Evolutionary conservation across 2,888 invertebrate species (phyloP).

Genomic region (Teleiodes luculella): DNA sequence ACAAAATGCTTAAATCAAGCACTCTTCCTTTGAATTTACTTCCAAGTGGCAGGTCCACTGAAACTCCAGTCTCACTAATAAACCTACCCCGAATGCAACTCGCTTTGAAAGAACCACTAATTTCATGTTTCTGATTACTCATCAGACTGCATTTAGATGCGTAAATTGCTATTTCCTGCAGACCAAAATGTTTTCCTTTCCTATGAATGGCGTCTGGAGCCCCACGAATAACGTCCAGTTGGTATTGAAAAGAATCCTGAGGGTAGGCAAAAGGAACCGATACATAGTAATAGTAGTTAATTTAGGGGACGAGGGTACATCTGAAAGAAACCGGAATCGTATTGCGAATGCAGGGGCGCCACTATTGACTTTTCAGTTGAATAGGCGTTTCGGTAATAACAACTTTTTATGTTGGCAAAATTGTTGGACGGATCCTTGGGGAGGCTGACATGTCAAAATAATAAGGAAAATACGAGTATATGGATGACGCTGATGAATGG

Average conservation of each 20-base stretch:
- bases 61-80: neutral
- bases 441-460: constrained; percentile 16
- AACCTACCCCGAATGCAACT: neutral
- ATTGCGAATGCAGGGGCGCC: constrained; percentile 30
- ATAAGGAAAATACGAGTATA: neutral
- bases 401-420: constrained; percentile 19
- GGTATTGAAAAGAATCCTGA: constrained; percentile 46
- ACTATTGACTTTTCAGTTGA: constrained; percentile 21
- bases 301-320: constrained; percentile 35
- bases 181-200: constrained; percentile 36
- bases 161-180: constrained; percentile 49
- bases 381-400: constrained; percentile 27
- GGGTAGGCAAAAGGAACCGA: constrained; percentile 41
- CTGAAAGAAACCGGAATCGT: constrained; percentile 41
- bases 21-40: neutral
- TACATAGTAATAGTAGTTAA: constrained; percentile 38
- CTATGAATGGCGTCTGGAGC: constrained; percentile 40
- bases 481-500: neutral
- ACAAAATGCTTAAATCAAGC: neutral
- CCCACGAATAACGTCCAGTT: constrained; percentile 44
- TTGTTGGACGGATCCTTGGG: constrained; percentile 22
- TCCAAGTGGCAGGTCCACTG: neutral
- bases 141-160: constrained; percentile 45
- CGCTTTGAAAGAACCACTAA: constrained; percentile 27
- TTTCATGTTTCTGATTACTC: constrained; percentile 39